Percentiles rank a stretch among this genome's conserved stretches.
Conservation (phyloP, 2,113 vertebrate genomes). For the Psittacus erithacus region DNA sequence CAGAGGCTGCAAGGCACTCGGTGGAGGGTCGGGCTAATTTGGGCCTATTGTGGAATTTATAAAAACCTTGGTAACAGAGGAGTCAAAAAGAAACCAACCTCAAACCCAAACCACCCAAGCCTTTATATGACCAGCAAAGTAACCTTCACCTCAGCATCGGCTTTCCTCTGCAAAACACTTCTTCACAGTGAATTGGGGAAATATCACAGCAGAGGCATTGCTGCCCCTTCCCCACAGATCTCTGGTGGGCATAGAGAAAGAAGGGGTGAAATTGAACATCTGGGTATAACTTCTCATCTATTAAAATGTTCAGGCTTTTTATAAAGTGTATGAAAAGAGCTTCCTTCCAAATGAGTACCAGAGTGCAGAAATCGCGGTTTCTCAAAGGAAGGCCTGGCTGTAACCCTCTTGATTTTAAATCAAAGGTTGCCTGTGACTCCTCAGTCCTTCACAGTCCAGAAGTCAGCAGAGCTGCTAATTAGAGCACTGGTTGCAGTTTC, state of each 20-base stretch:
- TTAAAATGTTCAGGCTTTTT: slow-evolving; percentile 6
- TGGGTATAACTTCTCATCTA: neutral
- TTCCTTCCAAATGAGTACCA: slow-evolving; percentile 32
- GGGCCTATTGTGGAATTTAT: slow-evolving; percentile 16
- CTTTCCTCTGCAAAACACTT: neutral
- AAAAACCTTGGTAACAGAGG: neutral
- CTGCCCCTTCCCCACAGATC: neutral
- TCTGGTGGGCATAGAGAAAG: neutral
- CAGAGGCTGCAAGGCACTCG: neutral
- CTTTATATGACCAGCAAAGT: neutral
- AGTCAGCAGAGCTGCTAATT: slow-evolving; percentile 41
- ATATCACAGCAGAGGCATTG: neutral
- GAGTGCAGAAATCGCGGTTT: slow-evolving; percentile 9
- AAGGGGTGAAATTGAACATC: neutral
- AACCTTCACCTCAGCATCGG: neutral
- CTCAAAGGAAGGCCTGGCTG: slow-evolving; percentile 35
- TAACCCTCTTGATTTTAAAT: slow-evolving; percentile 56
- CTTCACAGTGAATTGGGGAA: neutral
- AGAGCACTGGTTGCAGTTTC: neutral
- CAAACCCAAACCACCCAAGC: neutral
- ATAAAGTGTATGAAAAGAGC: neutral
- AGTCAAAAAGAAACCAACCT: neutral
- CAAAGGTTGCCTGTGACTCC: slow-evolving; percentile 37
- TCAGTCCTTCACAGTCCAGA: slow-evolving; percentile 19
- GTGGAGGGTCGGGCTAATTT: neutral